A percentile compares a stretch with the other conserved stretches of the same genome.
These are phyloP conservation scores for Phoebastria nigripes DNA, from an alignment of 2,797 vertebrate species.

Conservation along the genomic window DNA sequence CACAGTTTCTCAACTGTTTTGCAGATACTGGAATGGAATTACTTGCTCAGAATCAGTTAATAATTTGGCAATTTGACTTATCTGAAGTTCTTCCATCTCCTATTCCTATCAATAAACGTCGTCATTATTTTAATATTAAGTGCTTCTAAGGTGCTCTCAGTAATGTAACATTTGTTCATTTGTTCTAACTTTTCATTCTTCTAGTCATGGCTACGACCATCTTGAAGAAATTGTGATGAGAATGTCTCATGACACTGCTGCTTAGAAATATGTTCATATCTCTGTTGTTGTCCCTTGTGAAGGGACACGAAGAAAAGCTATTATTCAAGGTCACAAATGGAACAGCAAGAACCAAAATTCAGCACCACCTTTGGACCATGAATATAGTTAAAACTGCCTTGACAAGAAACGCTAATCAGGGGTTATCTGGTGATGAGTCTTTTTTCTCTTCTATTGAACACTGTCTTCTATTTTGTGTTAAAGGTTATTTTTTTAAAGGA, in stretches of 20 bases:
- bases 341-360: constrained; percentile 28
- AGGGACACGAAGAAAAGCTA: neutral
- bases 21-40: neutral
- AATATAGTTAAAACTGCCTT: constrained; percentile 45
- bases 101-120: neutral
- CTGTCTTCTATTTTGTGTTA: constrained; percentile 61
- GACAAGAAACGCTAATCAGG: constrained; percentile 44
- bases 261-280: neutral
- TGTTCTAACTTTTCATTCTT: neutral
- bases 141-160: neutral
- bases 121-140: neutral
- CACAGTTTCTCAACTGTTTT: neutral
- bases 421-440: constrained; percentile 22
- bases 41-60: neutral
- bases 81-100: neutral
- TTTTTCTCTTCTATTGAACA: constrained; percentile 37
- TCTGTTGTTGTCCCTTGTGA: neutral
- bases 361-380: constrained; percentile 34
- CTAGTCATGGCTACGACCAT: constrained; percentile 74
- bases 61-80: neutral
- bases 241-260: constrained; percentile 15
- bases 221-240: constrained; percentile 58
- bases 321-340: neutral
- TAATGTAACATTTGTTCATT: neutral
- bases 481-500: constrained; percentile 62